Percentiles rank a stretch among this genome's conserved stretches.
Evolutionary conservation across 2,797 vertebrate species (phyloP).

Genomic region (Takifugu ocellatus): DNA sequence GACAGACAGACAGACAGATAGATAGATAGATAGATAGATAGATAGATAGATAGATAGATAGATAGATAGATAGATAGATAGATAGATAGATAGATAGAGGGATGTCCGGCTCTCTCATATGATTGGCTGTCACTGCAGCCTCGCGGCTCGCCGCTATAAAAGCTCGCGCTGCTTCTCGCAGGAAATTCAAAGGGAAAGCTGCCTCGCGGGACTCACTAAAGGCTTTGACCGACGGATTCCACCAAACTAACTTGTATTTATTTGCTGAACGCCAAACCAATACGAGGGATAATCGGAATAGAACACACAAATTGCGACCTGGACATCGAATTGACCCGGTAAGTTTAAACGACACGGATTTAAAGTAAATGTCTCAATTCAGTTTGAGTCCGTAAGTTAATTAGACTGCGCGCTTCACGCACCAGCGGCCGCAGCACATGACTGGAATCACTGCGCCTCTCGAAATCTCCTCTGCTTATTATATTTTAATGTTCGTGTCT

Average conservation of each 20-base stretch:
- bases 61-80: background rate
- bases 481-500: no score
- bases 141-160: constrained; percentile 52
- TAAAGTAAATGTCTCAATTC: background rate
- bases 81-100: background rate
- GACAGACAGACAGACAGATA: no score
- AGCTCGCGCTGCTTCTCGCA: accelerated
- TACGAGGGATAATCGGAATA: constrained; percentile 40
- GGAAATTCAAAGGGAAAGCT: background rate
- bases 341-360: background rate
- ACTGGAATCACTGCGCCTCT: background rate
- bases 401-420: background rate
- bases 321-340: constrained; percentile 11
- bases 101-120: constrained; percentile 20
- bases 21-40: no score
- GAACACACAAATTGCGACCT: background rate
- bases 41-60: background rate
- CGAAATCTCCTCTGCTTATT: no score
- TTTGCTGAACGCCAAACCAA: background rate
- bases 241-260: background rate
- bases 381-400: background rate
- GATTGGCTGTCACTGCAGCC: constrained; percentile 58
- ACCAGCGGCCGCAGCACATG: background rate
- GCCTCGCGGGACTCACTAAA: background rate
- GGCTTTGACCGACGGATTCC: background rate